Conservation (phyloP, 2,888 invertebrate genomes). For the Dascillus cervinus region DNA sequence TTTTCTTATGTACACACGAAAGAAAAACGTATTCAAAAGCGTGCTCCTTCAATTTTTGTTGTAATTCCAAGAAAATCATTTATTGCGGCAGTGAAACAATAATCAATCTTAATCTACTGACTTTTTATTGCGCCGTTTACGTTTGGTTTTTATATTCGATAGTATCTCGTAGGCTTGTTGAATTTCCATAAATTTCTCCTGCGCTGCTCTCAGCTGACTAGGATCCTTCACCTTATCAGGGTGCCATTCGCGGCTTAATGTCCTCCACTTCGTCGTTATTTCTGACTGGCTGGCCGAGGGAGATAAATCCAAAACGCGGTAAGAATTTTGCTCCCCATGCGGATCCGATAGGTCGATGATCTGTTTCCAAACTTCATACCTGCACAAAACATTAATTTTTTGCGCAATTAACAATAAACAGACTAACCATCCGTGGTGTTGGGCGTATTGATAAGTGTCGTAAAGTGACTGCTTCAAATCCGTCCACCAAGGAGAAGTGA, state of each 20-base stretch:
- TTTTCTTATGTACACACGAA: too few species aligned
- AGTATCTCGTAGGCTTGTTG: slow-evolving; percentile 88
- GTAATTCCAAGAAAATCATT: too few species aligned
- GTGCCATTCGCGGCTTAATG: slow-evolving; percentile 77
- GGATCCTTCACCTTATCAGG: slow-evolving; percentile 84
- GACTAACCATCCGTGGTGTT: slow-evolving; percentile 74
- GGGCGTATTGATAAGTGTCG: slow-evolving; percentile 70
- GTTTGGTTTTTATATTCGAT: slow-evolving; percentile 71
- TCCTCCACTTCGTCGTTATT: slow-evolving; percentile 75
- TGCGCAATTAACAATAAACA: background rate
- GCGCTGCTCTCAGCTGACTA: slow-evolving; percentile 59
- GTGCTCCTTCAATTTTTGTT: too few species aligned
- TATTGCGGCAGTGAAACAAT: background rate
- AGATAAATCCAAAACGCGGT: slow-evolving; percentile 70
- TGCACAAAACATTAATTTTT: slow-evolving; percentile 13
- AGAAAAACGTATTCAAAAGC: too few species aligned
- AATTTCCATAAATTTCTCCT: slow-evolving; percentile 85
- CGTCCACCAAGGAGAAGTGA: slow-evolving; percentile 85
- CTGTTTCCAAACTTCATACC: slow-evolving; percentile 74
- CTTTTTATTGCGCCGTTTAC: slow-evolving; percentile 67
- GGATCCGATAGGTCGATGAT: slow-evolving; percentile 81
- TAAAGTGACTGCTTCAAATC: slow-evolving; percentile 66
- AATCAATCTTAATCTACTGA: slow-evolving; percentile 31
- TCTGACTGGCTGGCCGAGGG: slow-evolving; percentile 78
- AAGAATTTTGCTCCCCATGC: slow-evolving; percentile 84